Percentiles rank a stretch among this genome's conserved stretches.
These are phyloP conservation scores for Leucopsar rothschildi DNA, from an alignment of 2,113 vertebrate genomes.

Conservation along the genomic window DNA sequence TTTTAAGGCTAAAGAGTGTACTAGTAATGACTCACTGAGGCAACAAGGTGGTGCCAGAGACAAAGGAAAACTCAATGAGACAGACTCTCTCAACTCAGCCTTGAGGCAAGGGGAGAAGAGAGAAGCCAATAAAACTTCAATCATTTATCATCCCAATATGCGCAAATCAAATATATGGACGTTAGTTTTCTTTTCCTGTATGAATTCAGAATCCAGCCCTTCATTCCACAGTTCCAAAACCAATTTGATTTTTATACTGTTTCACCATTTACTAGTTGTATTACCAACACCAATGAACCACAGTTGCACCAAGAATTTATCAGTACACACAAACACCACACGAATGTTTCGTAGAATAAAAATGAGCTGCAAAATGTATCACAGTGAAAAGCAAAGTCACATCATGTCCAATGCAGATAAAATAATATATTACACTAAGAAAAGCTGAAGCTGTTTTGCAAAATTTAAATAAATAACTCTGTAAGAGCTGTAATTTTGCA, in stretches of 20 bases:
- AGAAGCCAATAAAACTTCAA: neutral
- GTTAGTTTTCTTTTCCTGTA: neutral
- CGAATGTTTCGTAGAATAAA: neutral
- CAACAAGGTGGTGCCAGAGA: conserved; percentile 60
- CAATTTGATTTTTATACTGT: neutral
- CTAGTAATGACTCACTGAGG: neutral
- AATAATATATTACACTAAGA: conserved; percentile 11
- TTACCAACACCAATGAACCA: neutral
- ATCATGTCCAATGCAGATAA: conserved; percentile 62
- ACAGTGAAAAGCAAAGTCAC: conserved; percentile 47
- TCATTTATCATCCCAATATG: neutral
- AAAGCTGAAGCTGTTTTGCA: conserved; percentile 65
- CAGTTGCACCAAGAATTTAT: neutral
- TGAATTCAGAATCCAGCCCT: neutral
- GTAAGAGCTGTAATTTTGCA: conserved; percentile 62
- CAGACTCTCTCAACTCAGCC: neutral
- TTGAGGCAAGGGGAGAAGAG: neutral
- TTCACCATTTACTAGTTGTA: neutral
- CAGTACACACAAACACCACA: neutral
- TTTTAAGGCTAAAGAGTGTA: neutral
- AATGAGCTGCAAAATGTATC: conserved; percentile 13
- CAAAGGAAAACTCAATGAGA: neutral
- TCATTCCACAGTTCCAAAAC: neutral
- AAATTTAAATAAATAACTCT: conserved; percentile 42
- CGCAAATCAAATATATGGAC: neutral